Percentiles rank a stretch among this genome's conserved stretches.
These are phyloP conservation scores for Coilia nasus DNA, from an alignment of 2,797 vertebrate species.

Conservation along the genomic window DNA sequence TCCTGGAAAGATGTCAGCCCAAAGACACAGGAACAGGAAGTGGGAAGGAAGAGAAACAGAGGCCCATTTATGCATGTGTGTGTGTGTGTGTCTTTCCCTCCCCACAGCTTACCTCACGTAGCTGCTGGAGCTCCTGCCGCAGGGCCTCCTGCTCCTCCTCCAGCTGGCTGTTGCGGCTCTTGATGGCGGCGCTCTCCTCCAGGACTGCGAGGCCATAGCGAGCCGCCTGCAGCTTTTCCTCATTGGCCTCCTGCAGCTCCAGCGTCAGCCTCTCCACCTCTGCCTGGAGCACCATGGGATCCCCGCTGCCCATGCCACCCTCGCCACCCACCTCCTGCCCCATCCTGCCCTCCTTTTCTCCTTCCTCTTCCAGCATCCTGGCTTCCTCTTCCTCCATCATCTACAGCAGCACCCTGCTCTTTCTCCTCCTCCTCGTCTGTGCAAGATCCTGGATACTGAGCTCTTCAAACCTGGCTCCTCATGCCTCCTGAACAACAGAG, in stretches of 20 bases:
- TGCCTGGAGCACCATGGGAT: constrained; percentile 61
- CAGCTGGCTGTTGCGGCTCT: constrained; percentile 76
- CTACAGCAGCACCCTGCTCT: neutral
- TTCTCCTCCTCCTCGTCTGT: neutral
- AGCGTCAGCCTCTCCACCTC: constrained; percentile 78
- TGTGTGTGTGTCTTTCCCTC: neutral
- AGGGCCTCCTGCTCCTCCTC: constrained; percentile 81
- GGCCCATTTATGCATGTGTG: too few relatives aligned
- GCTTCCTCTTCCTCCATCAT: constrained; percentile 49
- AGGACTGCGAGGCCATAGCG: constrained; percentile 84
- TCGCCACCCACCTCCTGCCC: constrained; percentile 44
- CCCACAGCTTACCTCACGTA: constrained; percentile 74
- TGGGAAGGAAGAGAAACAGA: too few relatives aligned
- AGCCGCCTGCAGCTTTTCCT: constrained; percentile 85
- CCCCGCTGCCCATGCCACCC: constrained; percentile 57
- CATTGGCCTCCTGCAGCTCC: constrained; percentile 85
- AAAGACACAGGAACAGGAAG: too few relatives aligned
- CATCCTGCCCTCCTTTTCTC: constrained; percentile 59
- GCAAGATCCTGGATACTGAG: neutral
- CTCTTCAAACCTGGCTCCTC: neutral
- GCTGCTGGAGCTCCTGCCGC: constrained; percentile 77
- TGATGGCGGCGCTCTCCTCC: constrained; percentile 81
- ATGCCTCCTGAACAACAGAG: neutral
- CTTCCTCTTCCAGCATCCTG: constrained; percentile 71
- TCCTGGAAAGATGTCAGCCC: too few relatives aligned